These are phyloP conservation scores for Tenrec ecaudatus DNA, from an alignment of 2,113 vertebrate species.

Conservation along the genomic window DNA sequence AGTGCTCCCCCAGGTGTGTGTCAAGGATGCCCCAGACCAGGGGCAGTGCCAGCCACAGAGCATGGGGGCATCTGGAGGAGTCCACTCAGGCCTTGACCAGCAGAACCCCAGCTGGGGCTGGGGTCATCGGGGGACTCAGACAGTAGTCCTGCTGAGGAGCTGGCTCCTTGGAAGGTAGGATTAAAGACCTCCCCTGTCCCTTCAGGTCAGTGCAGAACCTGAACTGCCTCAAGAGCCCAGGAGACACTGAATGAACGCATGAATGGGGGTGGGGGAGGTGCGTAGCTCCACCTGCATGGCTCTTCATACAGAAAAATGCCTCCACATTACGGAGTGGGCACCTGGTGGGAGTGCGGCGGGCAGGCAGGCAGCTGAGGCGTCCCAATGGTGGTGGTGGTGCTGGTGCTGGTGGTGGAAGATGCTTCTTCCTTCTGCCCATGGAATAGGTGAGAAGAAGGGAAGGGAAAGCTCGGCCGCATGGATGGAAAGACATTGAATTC, in stretches of 20 bases:
- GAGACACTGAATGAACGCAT: background rate
- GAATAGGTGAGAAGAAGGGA: background rate
- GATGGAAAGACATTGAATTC: background rate
- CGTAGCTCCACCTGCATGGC: background rate
- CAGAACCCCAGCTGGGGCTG: background rate
- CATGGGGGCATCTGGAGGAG: background rate
- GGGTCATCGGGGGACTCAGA: background rate
- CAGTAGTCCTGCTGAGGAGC: background rate
- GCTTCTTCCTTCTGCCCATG: accelerated
- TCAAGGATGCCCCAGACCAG: background rate
- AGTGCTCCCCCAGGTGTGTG: background rate
- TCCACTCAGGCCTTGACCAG: background rate
- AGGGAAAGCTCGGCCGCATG: background rate
- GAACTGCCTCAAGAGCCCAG: background rate
- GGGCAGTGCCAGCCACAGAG: background rate
- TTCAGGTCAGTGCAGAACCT: accelerated
- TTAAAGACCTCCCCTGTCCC: background rate
- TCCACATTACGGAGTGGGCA: accelerated
- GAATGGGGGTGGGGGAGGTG: too few relatives aligned
- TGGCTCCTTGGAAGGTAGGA: background rate
- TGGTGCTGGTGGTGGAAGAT: too few relatives aligned
- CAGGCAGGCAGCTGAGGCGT: too few relatives aligned
- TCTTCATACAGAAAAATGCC: background rate
- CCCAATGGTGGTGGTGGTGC: too few relatives aligned
- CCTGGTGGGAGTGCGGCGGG: background rate